Conservation (phyloP, 1,140 invertebrate species). For the Tetragonula clypearis region DNA sequence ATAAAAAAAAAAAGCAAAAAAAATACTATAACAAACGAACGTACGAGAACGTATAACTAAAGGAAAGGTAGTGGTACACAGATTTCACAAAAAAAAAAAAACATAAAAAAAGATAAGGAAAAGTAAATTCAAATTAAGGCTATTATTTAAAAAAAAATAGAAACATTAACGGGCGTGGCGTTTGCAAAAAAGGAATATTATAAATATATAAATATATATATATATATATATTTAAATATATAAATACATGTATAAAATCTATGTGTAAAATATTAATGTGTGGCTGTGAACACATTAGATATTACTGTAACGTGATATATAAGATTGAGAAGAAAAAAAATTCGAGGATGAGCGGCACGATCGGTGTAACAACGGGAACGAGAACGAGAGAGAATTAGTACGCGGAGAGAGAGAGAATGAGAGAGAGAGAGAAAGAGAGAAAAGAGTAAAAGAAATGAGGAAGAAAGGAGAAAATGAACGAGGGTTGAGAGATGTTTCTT, state of each 20-base stretch:
- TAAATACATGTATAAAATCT: slow-evolving; percentile 68
- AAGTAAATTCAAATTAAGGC: slow-evolving; percentile 11
- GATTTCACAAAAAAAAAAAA: neutral
- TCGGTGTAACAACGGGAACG: slow-evolving; percentile 5
- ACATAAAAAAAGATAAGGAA: neutral
- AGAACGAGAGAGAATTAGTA: slow-evolving; percentile 9
- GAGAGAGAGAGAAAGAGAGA: neutral
- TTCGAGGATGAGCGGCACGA: slow-evolving; percentile 44
- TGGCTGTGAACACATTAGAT: slow-evolving; percentile 81
- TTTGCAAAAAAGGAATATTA: slow-evolving; percentile 53
- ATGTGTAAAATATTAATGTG: slow-evolving; percentile 77
- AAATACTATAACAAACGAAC: neutral
- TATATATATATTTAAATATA: slow-evolving; percentile 58
- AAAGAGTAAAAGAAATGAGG: too few species aligned
- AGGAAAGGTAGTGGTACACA: slow-evolving; percentile 15
- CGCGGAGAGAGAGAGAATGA: neutral
- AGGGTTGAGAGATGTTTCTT: slow-evolving; percentile 6
- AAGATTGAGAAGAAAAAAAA: slow-evolving; percentile 49
- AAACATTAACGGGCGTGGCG: slow-evolving; percentile 50
- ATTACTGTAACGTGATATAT: slow-evolving; percentile 66
- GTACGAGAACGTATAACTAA: neutral
- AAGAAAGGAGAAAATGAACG: neutral
- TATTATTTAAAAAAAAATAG: slow-evolving; percentile 1
- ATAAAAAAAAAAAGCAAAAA: slow-evolving; percentile 44
- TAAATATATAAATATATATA: slow-evolving; percentile 58